Conservation (phyloP, 2,113 vertebrate species). For the Oceanites oceanicus region DNA sequence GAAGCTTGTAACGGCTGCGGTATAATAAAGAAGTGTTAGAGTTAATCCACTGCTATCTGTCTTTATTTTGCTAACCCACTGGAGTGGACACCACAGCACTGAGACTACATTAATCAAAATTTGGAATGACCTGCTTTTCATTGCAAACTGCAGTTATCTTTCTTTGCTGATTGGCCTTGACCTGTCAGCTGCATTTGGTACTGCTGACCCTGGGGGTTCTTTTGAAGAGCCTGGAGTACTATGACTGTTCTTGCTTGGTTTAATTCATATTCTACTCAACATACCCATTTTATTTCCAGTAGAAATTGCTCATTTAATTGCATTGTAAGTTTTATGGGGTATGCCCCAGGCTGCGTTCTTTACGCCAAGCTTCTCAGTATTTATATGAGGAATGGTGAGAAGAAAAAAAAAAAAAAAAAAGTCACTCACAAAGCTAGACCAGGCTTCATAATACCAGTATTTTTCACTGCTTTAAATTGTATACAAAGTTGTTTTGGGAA, state of each 20-base stretch:
- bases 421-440: slow-evolving; percentile 64
- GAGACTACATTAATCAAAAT: slow-evolving; percentile 61
- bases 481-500: background rate
- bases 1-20: background rate
- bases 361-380: slow-evolving; percentile 77
- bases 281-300: slow-evolving; percentile 76
- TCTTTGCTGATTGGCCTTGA: slow-evolving; percentile 70
- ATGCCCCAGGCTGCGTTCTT: slow-evolving; percentile 79
- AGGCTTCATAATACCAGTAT: slow-evolving; percentile 48
- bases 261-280: slow-evolving; percentile 80
- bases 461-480: slow-evolving; percentile 65
- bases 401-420: background rate
- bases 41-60: slow-evolving; percentile 42
- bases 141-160: slow-evolving; percentile 63
- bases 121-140: slow-evolving; percentile 61
- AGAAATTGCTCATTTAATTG: slow-evolving; percentile 84
- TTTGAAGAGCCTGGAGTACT: slow-evolving; percentile 38
- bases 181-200: slow-evolving; percentile 56
- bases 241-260: slow-evolving; percentile 47
- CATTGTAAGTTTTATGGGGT: slow-evolving; percentile 81
- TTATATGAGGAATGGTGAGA: slow-evolving; percentile 64
- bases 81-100: background rate
- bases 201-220: slow-evolving; percentile 39
- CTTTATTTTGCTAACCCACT: slow-evolving; percentile 54
- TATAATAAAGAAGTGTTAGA: slow-evolving; percentile 25